Conservation (phyloP, 2,797 vertebrate genomes). For the Chelidonichthys spinosus region DNA sequence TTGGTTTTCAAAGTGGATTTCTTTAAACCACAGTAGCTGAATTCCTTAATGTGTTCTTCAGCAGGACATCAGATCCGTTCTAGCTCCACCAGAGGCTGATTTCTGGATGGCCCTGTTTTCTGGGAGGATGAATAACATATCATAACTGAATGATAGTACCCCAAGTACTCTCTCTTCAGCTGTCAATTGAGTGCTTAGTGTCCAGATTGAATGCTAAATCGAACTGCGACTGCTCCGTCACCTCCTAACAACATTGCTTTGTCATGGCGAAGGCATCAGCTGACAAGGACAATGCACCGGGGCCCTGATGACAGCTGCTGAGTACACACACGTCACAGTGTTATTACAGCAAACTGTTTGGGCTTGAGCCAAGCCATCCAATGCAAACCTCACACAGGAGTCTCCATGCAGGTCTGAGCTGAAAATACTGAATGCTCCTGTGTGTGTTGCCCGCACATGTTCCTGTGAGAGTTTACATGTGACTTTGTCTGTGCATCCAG, state of each 20-base stretch:
- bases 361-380: slow-evolving; percentile 24
- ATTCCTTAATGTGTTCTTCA: background rate
- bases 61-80: background rate
- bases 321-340: slow-evolving; percentile 45
- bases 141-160: background rate
- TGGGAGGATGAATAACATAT: background rate
- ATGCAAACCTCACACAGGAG: slow-evolving; percentile 15
- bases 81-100: background rate
- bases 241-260: slow-evolving; percentile 21
- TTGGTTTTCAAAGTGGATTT: background rate
- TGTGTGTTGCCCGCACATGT: slow-evolving; percentile 27
- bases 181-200: background rate
- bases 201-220: slow-evolving; percentile 25
- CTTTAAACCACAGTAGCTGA: background rate
- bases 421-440: slow-evolving; percentile 17
- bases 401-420: slow-evolving; percentile 47
- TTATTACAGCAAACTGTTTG: slow-evolving; percentile 70
- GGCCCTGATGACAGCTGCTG: slow-evolving; percentile 57
- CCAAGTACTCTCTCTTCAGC: background rate
- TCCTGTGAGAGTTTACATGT: slow-evolving; percentile 40
- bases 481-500: slow-evolving; percentile 11
- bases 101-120: background rate
- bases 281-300: slow-evolving; percentile 56
- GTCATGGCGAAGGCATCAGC: slow-evolving; percentile 43
- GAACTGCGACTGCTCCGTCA: slow-evolving; percentile 23